These are phyloP conservation scores for Oegoconia quadripuncta DNA, from an alignment of 2,888 invertebrate genomes.

Conservation along the genomic window DNA sequence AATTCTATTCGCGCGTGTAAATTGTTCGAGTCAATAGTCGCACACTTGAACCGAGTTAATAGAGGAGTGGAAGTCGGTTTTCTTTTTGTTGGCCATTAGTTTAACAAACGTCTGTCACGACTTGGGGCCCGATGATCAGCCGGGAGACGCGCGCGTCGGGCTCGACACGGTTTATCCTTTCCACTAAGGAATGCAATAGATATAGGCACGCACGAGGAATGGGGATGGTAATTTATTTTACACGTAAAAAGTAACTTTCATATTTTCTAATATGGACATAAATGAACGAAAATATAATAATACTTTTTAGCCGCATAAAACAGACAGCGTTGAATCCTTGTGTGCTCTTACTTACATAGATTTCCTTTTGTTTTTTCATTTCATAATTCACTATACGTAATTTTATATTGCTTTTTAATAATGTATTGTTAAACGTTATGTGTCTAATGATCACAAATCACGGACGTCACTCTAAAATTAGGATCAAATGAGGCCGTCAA, in stretches of 20 bases:
- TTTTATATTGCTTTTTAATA: not conserved
- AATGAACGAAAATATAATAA: no score
- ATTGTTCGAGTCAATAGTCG: constrained; percentile 59
- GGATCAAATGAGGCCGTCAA: constrained; percentile 21
- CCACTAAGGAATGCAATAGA: no score
- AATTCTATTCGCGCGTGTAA: constrained; percentile 62
- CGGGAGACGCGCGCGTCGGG: not conserved
- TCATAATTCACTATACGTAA: not conserved
- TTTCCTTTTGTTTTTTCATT: no score
- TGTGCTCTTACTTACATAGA: no score
- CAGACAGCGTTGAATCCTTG: no score
- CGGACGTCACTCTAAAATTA: constrained; percentile 21
- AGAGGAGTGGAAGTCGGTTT: constrained; percentile 56
- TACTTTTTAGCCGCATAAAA: no score
- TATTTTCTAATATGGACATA: no score
- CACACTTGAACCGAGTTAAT: constrained; percentile 51
- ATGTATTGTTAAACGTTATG: not conserved
- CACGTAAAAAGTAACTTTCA: no score
- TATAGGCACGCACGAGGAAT: no score
- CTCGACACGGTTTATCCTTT: no score
- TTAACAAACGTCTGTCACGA: constrained; percentile 71
- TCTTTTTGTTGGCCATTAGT: constrained; percentile 68
- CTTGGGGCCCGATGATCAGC: constrained; percentile 38
- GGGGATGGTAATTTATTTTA: no score
- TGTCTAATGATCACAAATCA: constrained; percentile 19